phyloP scores from a whole-genome alignment of 2,797 vertebrate genomes.

The Petrocephalus schoutedeni region DNA sequence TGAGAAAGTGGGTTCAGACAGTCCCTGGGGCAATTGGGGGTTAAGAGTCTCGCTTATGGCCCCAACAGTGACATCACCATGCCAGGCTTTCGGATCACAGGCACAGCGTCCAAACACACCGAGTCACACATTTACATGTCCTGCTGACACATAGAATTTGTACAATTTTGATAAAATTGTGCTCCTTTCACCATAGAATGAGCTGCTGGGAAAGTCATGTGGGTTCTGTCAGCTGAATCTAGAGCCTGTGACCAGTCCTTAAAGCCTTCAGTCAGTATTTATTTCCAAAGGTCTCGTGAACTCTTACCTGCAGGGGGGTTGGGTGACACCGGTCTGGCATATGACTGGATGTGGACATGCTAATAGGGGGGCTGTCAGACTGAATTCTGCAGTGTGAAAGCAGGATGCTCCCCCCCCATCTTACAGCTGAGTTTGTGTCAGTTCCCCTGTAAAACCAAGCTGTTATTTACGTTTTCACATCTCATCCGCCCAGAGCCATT shows the following conservation, averaged over 20 bases:
- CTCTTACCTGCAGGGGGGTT: not conserved
- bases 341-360: not conserved
- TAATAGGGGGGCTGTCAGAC: not conserved
- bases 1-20: not conserved
- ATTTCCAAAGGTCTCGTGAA: not conserved
- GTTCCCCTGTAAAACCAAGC: not conserved
- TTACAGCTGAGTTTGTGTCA: not conserved
- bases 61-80: not conserved
- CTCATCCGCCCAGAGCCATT: not conserved
- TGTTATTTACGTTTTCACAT: not conserved
- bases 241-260: not conserved
- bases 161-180: not conserved
- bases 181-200: not conserved
- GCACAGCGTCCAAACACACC: not conserved
- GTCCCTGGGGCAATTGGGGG: not conserved
- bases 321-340: not conserved
- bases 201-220: not conserved
- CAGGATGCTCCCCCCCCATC: not conserved
- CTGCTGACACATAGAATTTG: not conserved
- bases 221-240: not conserved
- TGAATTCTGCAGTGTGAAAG: not conserved
- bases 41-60: not conserved
- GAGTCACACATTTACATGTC: not conserved
- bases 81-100: not conserved
- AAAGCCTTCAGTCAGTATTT: not conserved